phyloP scores from a whole-genome alignment of 30 jellyfish, hydroid and myxozoan genomes.

The Aurelia aurita region DNA sequence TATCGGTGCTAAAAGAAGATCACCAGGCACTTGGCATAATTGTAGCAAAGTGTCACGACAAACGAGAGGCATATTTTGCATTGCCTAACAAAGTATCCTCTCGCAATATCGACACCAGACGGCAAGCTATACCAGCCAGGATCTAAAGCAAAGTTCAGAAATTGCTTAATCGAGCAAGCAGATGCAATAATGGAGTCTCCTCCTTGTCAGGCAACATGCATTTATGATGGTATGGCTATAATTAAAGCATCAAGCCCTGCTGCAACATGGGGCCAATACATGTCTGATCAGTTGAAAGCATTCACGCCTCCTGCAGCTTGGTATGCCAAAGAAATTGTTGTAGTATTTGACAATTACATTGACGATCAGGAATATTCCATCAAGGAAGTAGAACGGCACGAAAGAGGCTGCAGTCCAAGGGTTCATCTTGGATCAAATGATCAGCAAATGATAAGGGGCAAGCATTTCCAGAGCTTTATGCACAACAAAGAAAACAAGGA shows the following conservation, averaged over 20 bases:
- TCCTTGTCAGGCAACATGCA: constrained; percentile 39
- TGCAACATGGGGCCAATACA: constrained; percentile 65
- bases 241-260: constrained; percentile 62
- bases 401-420: constrained; percentile 73
- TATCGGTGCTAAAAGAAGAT: constrained; percentile 55
- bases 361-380: constrained; percentile 59
- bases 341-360: constrained; percentile 60
- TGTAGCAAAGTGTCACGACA: constrained; percentile 69
- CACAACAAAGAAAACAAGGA: constrained; percentile 62
- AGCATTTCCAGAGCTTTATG: constrained; percentile 60
- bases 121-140: constrained; percentile 59
- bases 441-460: constrained; percentile 46
- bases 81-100: constrained; percentile 68
- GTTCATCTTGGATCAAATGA: constrained; percentile 66
- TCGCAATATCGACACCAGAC: constrained; percentile 67
- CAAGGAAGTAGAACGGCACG: constrained; percentile 52
- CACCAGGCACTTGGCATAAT: constrained; percentile 65
- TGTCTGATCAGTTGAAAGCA: constrained; percentile 63
- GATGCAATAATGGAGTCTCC: constrained; percentile 51
- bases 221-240: constrained; percentile 67
- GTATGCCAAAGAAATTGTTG: constrained; percentile 56
- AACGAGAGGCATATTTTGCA: constrained; percentile 70
- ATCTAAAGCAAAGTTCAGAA: constrained; percentile 47
- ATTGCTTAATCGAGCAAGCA: constrained; percentile 44
- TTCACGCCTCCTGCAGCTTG: constrained; percentile 56